Evolutionary conservation across 2,113 vertebrate species (phyloP).

Genomic region (Mastomys coucha): DNA sequence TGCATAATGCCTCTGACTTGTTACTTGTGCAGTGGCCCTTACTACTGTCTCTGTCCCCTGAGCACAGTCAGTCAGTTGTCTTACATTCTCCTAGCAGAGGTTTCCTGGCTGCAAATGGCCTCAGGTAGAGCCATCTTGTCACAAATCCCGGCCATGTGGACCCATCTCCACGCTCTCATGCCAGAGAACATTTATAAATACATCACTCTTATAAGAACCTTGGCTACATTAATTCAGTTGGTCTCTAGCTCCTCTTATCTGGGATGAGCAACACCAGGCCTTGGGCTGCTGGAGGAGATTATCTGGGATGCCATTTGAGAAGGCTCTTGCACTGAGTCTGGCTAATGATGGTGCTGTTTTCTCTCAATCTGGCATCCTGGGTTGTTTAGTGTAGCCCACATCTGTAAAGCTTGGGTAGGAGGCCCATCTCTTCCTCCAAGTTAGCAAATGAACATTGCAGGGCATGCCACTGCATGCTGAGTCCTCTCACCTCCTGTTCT

Average conservation of each 20-base stretch:
- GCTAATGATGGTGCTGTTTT: not conserved
- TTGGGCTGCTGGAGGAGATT: not conserved
- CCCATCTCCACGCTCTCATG: not conserved
- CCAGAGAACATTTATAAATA: not conserved
- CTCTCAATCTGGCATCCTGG: not conserved
- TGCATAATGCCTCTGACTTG: not conserved
- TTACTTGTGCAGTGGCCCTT: not conserved
- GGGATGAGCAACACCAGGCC: not conserved
- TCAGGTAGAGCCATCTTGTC: not conserved
- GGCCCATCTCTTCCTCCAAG: not conserved
- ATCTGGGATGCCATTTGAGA: not conserved
- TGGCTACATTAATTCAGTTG: not conserved
- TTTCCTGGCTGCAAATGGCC: not conserved
- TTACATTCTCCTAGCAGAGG: not conserved
- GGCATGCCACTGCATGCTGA: not conserved
- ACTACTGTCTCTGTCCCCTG: not conserved
- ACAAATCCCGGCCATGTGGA: not conserved
- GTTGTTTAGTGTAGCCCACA: not conserved
- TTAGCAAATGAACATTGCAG: not conserved
- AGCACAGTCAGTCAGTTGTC: not conserved
- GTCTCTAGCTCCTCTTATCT: slow-evolving; percentile 17
- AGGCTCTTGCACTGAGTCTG: not conserved
- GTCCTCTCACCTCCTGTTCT: not conserved
- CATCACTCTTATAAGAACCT: not conserved
- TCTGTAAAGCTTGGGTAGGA: not conserved